Evolutionary conservation across 2,113 vertebrate genomes (phyloP), one percentile per base, ranked within the genome.

Genomic region (Actenoides lindsayi): DNA sequence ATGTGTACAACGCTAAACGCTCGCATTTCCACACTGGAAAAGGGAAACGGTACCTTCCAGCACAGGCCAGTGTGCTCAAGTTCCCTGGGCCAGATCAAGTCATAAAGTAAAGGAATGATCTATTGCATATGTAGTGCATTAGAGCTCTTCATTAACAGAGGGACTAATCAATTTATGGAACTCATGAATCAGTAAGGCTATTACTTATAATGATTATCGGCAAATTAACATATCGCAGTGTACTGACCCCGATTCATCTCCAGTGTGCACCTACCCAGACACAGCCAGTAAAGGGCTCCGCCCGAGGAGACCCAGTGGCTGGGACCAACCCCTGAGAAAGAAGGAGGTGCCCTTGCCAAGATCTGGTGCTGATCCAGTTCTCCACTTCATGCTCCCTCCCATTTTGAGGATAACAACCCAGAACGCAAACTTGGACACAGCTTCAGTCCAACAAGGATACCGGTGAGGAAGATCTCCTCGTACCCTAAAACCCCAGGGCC

Each of bases 161-260:
- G 46, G 51, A 91, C 92, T 77, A 94, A 98, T 97, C 96, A 96
- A 97, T 97, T 97, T 96, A 96, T 96, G 94, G 96, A 97, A 97
- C 93, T 91, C 88, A 90, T 95, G 95, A 95, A 95, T 97, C 96
- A 97, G 92, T 82, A 93, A 90, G 95, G 92, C 91, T 91, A 95
- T 96, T 97, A 93, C 92, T 94, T 95, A 90, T n/a, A 96, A 93
- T 50, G 28, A 97, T 97, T 97, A 98, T 95, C 91, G 92, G 83
- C 83, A 95, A 96, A 97, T 98, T 97, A 98, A 96, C 96, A 89
- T 68, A 90, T 95, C 59, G 56, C 79, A 44, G 33, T 56, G 65
- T 39, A 35, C 89, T 97, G 97, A 97, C 96, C 96, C 81, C 76
- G 5, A 92, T 94, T 79, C 69, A 91, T 97, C 95, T 95, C 84